Evolutionary conservation across 2,797 vertebrate species (phyloP), one percentile per base, ranked within the genome.

Genomic region (Cyprinella venusta): DNA sequence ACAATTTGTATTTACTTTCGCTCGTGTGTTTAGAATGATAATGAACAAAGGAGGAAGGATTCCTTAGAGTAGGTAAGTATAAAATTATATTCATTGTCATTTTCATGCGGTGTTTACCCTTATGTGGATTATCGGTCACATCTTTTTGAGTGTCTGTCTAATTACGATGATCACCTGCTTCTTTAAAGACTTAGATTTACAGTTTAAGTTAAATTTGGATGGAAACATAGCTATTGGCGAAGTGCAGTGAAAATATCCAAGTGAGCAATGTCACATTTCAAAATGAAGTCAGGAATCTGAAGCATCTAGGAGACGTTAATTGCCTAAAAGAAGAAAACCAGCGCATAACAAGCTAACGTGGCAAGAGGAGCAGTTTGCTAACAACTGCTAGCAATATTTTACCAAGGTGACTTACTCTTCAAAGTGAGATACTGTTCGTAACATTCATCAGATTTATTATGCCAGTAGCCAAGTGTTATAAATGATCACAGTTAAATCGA

Each of bases 211-310:
- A 5, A 5, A 48, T 48, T 15, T 48, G 45, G 45, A 48, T 48
- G 45, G 45, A 54, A 68, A 21, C 9, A 68, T 40, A 45, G 12
- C 42, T 45, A 13, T 45, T 61, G 36, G 40, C n/a, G 30, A 1
- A 40, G 64, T 69, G 33, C 24, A 68, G 48, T 79, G 48, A 21
- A 79, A 69, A 38, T 42, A 69, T 56, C 36, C 48, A 26, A 38
- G 45, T 52, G 12, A 79, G 63, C n/a, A 38, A 54, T 68, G 21
- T 68, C 61, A 69, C 64, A 38, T 59, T 54, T 69, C 65, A 70
- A 56, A 59, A 56, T 33, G 10, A 30, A 33, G 18, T 70, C 38
- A 56, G 19, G 68, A 78, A 78, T 78, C 18, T 65, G 26, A 48
- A 71, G 54, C 18, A 36, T 71, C 24, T 30, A 8, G 24, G 24